Base-by-base conservation (phyloP, 2,888 invertebrate genomes). In the Diaperis boleti region DNA sequence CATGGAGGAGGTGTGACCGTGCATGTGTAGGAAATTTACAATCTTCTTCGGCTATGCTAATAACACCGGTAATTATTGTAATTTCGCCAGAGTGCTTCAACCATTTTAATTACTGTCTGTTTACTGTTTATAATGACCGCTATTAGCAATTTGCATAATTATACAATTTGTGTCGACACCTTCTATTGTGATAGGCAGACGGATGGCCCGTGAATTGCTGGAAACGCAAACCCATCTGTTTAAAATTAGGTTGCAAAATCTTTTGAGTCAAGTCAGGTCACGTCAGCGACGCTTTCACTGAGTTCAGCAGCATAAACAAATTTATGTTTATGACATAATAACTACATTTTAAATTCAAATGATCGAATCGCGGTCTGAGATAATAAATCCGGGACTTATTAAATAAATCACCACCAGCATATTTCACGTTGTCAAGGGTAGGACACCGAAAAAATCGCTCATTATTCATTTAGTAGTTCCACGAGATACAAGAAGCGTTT, bases 391-490 rank as follows among this genome's bases (percentile, higher is more conserved):
- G n/a, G 14, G 35, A 59, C 10, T 59, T 59, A 45, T 50, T 59
- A 50, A 41, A 59, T 59, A 59, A 59, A 59, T 59, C 59, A 59
- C 50, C 10, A 10, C 20, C n/a, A n/a, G 11, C 50, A 59, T 59
- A 59, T 59, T 59, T 59, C 29, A 59, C 6, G 42, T 42, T 59
- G 59, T 59, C 59, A 52, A 39, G 59, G 42, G 50, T 59, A 52
- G 45, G 59, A 59, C 50, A 59, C 41, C 50, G 33, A 42, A 59
- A 59, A 59, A 59, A 59, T 59, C 42, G 50, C 59, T 59, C 59
- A 42, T 59, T 59, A 59, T 41, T 59, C 59, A 59, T 59, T 52
- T 42, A 59, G 37, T 61, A n/a, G n/a, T n/a, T n/a, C 47, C 11
- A 42, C 33, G 45, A 52, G 52, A 39, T 42, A 35, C n/a, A 26